These are phyloP conservation scores for Tenualosa ilisha DNA, from an alignment of 2,797 vertebrate species.

Conservation along the genomic window DNA sequence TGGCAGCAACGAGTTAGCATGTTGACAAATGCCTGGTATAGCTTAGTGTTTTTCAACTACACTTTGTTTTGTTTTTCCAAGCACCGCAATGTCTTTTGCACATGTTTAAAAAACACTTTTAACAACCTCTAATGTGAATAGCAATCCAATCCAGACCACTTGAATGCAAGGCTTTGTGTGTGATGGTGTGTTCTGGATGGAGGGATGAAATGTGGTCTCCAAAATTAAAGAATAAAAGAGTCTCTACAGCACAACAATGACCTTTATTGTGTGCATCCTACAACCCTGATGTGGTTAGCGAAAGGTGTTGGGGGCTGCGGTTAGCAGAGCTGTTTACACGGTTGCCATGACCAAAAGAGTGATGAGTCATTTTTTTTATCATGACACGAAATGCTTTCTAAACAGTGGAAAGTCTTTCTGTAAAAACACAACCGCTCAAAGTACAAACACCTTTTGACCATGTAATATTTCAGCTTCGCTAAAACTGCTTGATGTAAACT, in stretches of 20 bases:
- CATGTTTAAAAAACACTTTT: background rate
- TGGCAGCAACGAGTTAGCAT: background rate
- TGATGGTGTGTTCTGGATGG: background rate
- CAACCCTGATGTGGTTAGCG: background rate
- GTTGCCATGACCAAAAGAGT: background rate
- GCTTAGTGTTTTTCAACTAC: too few species aligned
- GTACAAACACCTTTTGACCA: background rate
- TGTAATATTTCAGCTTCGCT: background rate
- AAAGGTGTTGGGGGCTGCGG: background rate
- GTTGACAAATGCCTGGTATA: background rate
- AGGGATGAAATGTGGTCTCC: background rate
- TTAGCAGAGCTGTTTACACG: background rate
- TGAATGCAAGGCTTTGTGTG: background rate
- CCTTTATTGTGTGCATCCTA: background rate
- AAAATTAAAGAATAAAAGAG: slow-evolving; percentile 20
- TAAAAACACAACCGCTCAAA: background rate
- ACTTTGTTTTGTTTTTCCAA: background rate
- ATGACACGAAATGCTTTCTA: background rate
- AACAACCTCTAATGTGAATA: background rate
- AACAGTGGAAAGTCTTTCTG: background rate
- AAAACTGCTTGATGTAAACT: background rate
- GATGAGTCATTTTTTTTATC: background rate
- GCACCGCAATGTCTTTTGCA: background rate
- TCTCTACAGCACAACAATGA: background rate
- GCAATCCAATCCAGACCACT: background rate